Evolutionary conservation across 53 echinoderm and acorn worm species (phyloP).

Genomic region (Holothuria scabra): DNA sequence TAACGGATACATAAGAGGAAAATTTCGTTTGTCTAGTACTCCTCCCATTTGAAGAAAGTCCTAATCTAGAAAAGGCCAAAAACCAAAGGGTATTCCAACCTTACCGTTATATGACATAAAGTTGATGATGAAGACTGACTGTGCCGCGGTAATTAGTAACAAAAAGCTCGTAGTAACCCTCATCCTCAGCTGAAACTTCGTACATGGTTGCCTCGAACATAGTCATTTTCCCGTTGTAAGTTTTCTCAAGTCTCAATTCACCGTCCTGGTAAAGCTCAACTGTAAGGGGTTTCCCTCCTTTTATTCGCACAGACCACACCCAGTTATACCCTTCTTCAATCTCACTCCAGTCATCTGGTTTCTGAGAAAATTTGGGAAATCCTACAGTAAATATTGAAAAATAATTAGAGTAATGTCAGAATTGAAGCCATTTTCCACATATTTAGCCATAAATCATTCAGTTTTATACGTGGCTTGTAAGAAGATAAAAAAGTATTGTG

Average conservation of each 20-base stretch:
- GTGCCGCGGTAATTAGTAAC: neutral
- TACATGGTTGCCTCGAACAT: conserved; percentile 9
- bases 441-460: too few species aligned
- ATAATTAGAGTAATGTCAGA: too few species aligned
- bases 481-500: too few species aligned
- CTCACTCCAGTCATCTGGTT: neutral
- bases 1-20: too few species aligned
- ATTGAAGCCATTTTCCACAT: too few species aligned
- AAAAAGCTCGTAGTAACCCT: neutral
- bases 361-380: neutral
- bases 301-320: conserved; percentile 10
- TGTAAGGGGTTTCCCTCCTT: conserved; percentile 12
- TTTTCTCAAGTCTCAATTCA: neutral
- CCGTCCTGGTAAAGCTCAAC: conserved; percentile 6
- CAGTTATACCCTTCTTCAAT: conserved; percentile 4
- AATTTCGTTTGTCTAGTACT: too few species aligned
- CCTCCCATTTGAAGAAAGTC: too few species aligned
- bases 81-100: too few species aligned
- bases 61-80: too few species aligned
- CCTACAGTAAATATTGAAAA: neutral
- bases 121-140: neutral
- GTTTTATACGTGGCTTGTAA: too few species aligned
- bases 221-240: neutral
- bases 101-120: neutral
- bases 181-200: neutral